phyloP scores from a whole-genome alignment of 2,888 invertebrate species.

The Hyposoter dolosus region DNA sequence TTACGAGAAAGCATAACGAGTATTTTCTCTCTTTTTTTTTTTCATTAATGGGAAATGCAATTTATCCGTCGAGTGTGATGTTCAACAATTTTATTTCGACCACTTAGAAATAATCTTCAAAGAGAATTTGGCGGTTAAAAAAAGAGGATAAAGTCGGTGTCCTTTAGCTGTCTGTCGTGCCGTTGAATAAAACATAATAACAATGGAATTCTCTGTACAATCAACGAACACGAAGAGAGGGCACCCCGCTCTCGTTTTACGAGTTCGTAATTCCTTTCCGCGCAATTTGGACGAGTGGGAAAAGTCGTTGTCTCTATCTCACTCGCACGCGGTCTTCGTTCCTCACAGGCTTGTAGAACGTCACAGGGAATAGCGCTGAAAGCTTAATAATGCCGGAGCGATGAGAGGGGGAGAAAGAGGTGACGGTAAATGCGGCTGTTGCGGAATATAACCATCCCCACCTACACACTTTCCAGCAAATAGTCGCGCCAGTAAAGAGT shows the following conservation, averaged over 20 bases:
- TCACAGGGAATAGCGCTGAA: conserved; percentile 54
- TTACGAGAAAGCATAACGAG: conserved; percentile 9
- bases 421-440: conserved; percentile 67
- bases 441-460: conserved; percentile 64
- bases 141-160: not conserved
- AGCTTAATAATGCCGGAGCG: conserved; percentile 67
- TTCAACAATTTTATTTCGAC: conserved; percentile 12
- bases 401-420: conserved; percentile 69
- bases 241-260: conserved; percentile 62
- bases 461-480: conserved; percentile 20
- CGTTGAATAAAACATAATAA: conserved; percentile 45
- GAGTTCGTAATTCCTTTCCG: conserved; percentile 78
- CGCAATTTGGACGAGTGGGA: conserved; percentile 77
- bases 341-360: conserved; percentile 43
- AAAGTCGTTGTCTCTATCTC: conserved; percentile 54
- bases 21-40: not conserved
- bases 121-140: not conserved
- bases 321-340: conserved; percentile 10
- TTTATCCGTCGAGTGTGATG: conserved; percentile 4
- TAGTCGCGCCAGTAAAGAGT: conserved; percentile 38
- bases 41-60: not conserved
- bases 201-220: conserved; percentile 55
- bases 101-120: conserved; percentile 6
- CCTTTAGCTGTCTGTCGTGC: conserved; percentile 17
- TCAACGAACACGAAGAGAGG: conserved; percentile 21